These are phyloP conservation scores for Drosophila nr. medialis DNA, from an alignment of 2,888 invertebrate genomes.

Conservation along the genomic window DNA sequence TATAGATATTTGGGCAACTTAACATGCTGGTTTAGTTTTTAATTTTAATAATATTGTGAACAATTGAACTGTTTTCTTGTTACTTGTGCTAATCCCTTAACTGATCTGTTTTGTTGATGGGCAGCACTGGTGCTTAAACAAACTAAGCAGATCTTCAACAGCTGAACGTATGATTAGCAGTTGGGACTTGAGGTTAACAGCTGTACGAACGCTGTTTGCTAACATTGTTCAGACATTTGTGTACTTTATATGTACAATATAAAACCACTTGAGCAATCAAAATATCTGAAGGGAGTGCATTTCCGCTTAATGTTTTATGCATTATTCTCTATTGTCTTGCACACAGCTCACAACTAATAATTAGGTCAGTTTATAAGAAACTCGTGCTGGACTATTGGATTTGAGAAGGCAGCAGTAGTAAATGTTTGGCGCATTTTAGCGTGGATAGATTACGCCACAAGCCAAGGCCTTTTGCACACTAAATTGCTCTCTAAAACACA, in stretches of 20 bases:
- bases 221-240: conserved; percentile 1
- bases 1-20: neutral
- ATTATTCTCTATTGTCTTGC: neutral
- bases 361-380: conserved; percentile 8
- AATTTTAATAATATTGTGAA: neutral
- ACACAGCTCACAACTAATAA: neutral
- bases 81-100: neutral
- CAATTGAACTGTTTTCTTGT: neutral
- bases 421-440: neutral
- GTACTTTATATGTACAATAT: neutral
- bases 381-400: conserved; percentile 15
- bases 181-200: conserved; percentile 8
- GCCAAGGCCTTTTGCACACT: conserved; percentile 45
- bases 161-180: conserved; percentile 8
- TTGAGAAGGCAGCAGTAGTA: conserved; percentile 13
- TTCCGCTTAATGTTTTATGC: neutral
- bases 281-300: neutral
- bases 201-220: conserved; percentile 4
- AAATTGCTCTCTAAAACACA: conserved; percentile 45
- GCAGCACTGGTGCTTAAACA: neutral
- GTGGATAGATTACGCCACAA: conserved; percentile 37
- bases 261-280: neutral
- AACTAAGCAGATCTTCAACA: neutral
- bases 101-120: neutral
- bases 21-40: neutral